Evolutionary conservation across 2,113 vertebrate species (phyloP), one percentile per base, ranked within the genome.

Genomic region (Antechinus flavipes): DNA sequence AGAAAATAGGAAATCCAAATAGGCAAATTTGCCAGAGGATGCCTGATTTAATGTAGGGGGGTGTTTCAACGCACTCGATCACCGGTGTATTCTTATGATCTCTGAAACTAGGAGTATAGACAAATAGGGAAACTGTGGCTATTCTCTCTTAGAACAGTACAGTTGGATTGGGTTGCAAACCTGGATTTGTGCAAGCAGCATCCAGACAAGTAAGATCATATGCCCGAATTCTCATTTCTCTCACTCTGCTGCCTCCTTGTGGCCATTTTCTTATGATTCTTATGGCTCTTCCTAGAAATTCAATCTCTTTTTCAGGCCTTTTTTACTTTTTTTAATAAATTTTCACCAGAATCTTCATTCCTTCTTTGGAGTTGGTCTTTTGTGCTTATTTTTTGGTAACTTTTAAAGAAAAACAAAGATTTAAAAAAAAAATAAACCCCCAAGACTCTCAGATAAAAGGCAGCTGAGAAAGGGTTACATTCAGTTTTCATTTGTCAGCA

Each of bases 381-480:
- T 55, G 26, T 90, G 91, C 8, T 27, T 94, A n/a, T 89, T 90
- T 95, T 94, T 92, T 8, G 52, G 54, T 94, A 52, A 84, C 91
- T 94, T 95, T 56, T 61, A 92, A 93, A 53, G 68, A 27, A 42
- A 89, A 93, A 56, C 91, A 91, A 68, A 35, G 30, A 19, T 26
- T 42, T 22, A 93, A 84, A 8, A 50, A 52, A 52, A 50, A 68
- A 95, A 89, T 14, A 30, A 56, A 90, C 8, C 9, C 91, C 27
- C 90, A 49, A 94, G 35, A 89, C 1, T 23, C 25, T 8, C 27
- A 54, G 30, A 68, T 1, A 16, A 12, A 68, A 68, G 58, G 27
- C 58, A 61, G 30, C 61, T 16, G 30, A 68, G 30, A 68, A 35
- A 56, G 93, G 91, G 42, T 92, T 95, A 95, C 76, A 93, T 54